These are phyloP conservation scores for Plebejus argus DNA, from an alignment of 2,888 invertebrate species.

Conservation along the genomic window DNA sequence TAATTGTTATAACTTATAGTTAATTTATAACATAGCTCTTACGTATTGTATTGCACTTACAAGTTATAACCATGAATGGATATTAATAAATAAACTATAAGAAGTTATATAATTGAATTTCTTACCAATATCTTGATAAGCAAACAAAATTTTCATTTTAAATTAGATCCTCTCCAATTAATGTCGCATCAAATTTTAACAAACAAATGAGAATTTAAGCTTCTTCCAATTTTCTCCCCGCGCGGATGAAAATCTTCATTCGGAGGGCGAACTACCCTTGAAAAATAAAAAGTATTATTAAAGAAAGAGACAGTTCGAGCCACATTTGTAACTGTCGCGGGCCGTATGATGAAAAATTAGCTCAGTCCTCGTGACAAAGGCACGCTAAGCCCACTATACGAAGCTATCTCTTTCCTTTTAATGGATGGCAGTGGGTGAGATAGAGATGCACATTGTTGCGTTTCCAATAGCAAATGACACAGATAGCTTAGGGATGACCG, in stretches of 20 bases:
- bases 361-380: constrained; percentile 79
- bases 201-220: constrained; percentile 73
- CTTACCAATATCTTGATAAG: neutral
- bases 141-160: constrained; percentile 18
- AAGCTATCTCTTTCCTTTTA: constrained; percentile 63
- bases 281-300: constrained; percentile 81
- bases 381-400: constrained; percentile 74
- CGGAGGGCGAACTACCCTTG: constrained; percentile 77
- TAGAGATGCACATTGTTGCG: constrained; percentile 60
- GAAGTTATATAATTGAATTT: neutral
- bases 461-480: constrained; percentile 79
- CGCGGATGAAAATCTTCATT: constrained; percentile 75
- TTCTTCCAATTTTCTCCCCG: constrained; percentile 67
- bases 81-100: too few species aligned
- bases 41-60: neutral
- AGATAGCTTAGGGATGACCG: constrained; percentile 82
- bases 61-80: neutral
- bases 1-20: neutral
- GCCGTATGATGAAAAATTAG: constrained; percentile 82
- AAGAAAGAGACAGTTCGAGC: constrained; percentile 81
- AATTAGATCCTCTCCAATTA: constrained; percentile 41
- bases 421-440: constrained; percentile 49
- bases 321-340: constrained; percentile 80
- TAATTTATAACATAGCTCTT: neutral
- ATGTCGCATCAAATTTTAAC: constrained; percentile 44